phyloP scores from a whole-genome alignment of 2,797 vertebrate species.

The Eulemur coronatus region DNA sequence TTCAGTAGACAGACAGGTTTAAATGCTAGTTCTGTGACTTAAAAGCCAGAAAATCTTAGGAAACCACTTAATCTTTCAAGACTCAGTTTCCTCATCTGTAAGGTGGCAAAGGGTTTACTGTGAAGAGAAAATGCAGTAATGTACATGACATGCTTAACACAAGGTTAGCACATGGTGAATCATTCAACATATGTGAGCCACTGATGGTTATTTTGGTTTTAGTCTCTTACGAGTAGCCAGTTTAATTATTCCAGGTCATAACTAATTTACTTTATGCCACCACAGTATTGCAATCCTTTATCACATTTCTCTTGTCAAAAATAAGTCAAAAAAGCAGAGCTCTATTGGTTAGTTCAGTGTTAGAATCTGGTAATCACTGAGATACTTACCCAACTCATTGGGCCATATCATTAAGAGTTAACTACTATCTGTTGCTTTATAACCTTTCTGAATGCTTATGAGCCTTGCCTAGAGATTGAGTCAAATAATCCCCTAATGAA shows the following conservation, averaged over 20 bases:
- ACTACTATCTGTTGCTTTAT: constrained; percentile 20
- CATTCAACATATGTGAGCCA: neutral
- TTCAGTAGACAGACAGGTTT: neutral
- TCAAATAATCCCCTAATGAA: constrained; percentile 38
- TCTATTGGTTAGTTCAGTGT: neutral
- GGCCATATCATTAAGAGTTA: constrained; percentile 42
- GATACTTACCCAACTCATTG: neutral
- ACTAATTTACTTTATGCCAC: neutral
- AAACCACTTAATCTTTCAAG: neutral
- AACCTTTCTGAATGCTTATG: constrained; percentile 45
- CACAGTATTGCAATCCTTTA: neutral
- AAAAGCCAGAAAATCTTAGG: neutral
- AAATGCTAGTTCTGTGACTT: neutral
- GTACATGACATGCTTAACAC: neutral
- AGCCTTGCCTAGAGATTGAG: neutral
- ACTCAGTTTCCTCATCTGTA: neutral
- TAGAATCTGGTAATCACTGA: neutral
- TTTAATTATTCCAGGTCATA: neutral
- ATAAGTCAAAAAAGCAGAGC: neutral
- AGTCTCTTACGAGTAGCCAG: neutral
- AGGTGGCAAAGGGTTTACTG: neutral
- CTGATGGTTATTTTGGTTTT: neutral
- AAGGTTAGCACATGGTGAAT: neutral
- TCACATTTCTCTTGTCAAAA: constrained; percentile 10
- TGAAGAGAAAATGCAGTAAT: constrained; percentile 12